Evolutionary conservation across 1,140 invertebrate genomes (phyloP).

Genomic region (Laupala kohalensis): DNA sequence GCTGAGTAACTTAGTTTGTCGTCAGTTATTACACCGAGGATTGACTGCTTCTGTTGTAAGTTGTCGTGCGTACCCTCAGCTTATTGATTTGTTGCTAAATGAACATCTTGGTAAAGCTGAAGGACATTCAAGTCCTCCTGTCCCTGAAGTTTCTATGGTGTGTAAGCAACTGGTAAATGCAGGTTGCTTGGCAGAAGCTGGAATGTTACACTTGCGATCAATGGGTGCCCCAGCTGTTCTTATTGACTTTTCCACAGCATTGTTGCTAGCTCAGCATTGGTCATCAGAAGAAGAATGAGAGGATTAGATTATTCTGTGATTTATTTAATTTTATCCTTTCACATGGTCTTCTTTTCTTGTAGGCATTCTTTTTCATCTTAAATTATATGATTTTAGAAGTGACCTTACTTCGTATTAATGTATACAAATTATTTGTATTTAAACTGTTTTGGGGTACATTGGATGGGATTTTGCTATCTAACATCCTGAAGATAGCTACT

Average conservation of each 20-base stretch:
- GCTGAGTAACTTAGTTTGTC: not conserved
- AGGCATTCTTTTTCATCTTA: no score
- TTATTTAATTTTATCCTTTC: no score
- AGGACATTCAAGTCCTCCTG: not conserved
- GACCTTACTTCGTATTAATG: no score
- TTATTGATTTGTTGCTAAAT: not conserved
- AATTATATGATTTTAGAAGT: no score
- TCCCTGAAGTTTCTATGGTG: not conserved
- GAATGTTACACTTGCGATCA: not conserved
- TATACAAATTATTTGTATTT: no score
- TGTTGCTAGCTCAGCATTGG: not conserved
- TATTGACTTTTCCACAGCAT: not conserved
- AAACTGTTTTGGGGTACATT: no score
- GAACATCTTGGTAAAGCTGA: not conserved
- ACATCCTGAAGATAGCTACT: no score
- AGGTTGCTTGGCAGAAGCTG: constrained; percentile 3
- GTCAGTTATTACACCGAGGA: not conserved
- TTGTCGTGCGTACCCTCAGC: constrained; percentile 1
- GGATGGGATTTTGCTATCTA: no score
- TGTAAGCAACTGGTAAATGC: not conserved
- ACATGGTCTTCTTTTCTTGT: no score
- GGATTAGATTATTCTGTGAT: no score
- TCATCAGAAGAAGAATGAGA: not conserved
- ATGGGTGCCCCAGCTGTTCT: constrained; percentile 2
- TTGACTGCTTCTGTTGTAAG: not conserved